Conservation (phyloP, 2,888 invertebrate genomes). For the Isotomurus palustris region DNA sequence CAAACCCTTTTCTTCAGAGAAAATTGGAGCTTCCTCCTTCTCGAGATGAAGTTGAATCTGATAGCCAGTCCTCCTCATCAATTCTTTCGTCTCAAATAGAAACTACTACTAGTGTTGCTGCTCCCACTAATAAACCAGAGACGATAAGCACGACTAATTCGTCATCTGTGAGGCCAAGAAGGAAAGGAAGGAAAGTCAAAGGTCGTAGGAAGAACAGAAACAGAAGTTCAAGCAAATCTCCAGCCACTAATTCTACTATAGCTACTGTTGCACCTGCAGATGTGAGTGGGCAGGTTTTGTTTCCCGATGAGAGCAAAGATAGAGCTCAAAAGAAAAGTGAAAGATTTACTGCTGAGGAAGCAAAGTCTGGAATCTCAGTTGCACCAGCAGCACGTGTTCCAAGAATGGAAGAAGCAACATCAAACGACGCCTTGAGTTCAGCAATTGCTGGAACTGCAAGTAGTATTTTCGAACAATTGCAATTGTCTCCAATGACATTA, state of each 20-base stretch:
- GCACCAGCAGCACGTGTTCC: background rate
- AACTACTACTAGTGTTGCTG: too few relatives aligned
- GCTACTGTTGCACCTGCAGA: background rate
- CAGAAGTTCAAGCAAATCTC: background rate
- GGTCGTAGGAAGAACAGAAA: background rate
- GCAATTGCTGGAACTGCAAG: too few relatives aligned
- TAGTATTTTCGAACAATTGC: too few relatives aligned
- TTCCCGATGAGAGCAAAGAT: background rate
- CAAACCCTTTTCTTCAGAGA: slow-evolving; percentile 21
- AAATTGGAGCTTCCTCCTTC: background rate
- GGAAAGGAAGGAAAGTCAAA: background rate
- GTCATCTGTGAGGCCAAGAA: background rate
- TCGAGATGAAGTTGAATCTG: background rate
- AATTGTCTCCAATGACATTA: too few relatives aligned
- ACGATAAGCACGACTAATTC: too few relatives aligned
- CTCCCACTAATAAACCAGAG: too few relatives aligned
- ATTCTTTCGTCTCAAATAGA: too few relatives aligned
- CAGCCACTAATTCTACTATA: background rate
- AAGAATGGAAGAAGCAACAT: background rate
- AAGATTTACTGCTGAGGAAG: background rate
- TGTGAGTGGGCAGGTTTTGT: background rate
- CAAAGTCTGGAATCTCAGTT: background rate
- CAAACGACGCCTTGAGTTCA: too few relatives aligned
- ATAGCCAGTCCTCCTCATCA: background rate
- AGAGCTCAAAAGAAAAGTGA: background rate